These are phyloP conservation scores for Gymnothorax reevesii DNA, from an alignment of 2,797 vertebrate species.

Conservation along the genomic window DNA sequence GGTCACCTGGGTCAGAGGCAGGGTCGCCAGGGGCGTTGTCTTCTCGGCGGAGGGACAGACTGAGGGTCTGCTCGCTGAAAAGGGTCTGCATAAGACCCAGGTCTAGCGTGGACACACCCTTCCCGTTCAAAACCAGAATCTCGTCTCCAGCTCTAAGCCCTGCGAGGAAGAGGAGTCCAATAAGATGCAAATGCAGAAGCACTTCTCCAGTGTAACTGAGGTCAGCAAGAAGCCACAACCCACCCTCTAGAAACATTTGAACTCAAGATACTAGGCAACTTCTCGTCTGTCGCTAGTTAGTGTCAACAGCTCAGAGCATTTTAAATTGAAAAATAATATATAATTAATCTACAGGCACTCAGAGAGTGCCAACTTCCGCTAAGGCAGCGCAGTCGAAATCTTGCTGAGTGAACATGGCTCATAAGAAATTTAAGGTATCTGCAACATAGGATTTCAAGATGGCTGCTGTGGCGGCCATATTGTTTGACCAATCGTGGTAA, in stretches of 20 bases:
- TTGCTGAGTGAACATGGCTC: too few species aligned
- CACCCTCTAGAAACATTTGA: constrained; percentile 2
- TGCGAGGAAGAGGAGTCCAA: constrained; percentile 49
- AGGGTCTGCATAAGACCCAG: constrained; percentile 83
- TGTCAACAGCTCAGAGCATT: constrained; percentile 8
- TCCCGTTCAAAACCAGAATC: constrained; percentile 82
- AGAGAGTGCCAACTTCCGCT: too few species aligned
- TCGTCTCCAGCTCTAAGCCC: constrained; percentile 85
- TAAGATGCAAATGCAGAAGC: background rate
- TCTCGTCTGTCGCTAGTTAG: background rate
- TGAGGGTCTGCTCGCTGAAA: constrained; percentile 80
- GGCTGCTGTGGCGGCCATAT: too few species aligned
- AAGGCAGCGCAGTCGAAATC: too few species aligned
- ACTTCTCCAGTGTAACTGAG: background rate
- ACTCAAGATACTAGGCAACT: background rate
- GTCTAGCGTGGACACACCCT: constrained; percentile 78
- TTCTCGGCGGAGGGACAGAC: constrained; percentile 74
- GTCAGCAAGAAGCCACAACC: background rate
- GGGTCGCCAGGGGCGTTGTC: constrained; percentile 40
- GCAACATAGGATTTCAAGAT: too few species aligned
- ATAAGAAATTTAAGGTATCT: too few species aligned
- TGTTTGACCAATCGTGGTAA: too few species aligned
- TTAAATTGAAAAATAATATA: background rate
- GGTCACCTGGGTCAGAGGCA: constrained; percentile 59
- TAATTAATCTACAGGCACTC: too few species aligned